phyloP scores from a whole-genome alignment of 1,140 invertebrate genomes.

The Proctacanthus coquilletti region DNA sequence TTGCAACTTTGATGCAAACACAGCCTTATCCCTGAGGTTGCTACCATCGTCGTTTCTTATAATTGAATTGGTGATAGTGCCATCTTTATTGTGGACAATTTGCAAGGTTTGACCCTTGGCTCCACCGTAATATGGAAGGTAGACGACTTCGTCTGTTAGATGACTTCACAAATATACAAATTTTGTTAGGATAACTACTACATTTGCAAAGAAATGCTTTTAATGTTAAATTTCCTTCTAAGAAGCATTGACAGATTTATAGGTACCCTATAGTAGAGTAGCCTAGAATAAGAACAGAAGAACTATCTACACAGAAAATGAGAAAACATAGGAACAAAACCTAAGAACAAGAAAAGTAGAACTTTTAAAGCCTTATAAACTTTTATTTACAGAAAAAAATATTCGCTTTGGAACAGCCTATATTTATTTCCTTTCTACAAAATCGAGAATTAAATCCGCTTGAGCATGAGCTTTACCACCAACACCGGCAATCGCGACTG shows the following conservation, averaged over 20 bases:
- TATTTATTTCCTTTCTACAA: slow-evolving; percentile 16
- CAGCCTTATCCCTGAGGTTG: slow-evolving; percentile 9
- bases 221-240: slow-evolving; percentile 8
- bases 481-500: slow-evolving; percentile 50
- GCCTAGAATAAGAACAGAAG: background rate
- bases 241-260: too few species aligned
- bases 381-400: background rate
- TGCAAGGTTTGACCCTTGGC: slow-evolving; percentile 44
- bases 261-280: too few species aligned
- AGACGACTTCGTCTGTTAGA: slow-evolving; percentile 6
- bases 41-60: slow-evolving; percentile 10
- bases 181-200: slow-evolving; percentile 21
- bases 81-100: slow-evolving; percentile 36
- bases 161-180: slow-evolving; percentile 4
- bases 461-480: slow-evolving; percentile 52
- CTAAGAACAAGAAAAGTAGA: background rate
- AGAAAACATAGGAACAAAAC: background rate
- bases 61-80: slow-evolving; percentile 34
- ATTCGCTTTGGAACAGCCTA: background rate
- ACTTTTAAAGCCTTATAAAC: background rate
- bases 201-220: slow-evolving; percentile 1
- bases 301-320: background rate
- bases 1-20: slow-evolving; percentile 18
- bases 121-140: slow-evolving; percentile 46
- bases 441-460: slow-evolving; percentile 38